phyloP scores from a whole-genome alignment of 2,797 vertebrate species.

The Anniella stebbinsi region DNA sequence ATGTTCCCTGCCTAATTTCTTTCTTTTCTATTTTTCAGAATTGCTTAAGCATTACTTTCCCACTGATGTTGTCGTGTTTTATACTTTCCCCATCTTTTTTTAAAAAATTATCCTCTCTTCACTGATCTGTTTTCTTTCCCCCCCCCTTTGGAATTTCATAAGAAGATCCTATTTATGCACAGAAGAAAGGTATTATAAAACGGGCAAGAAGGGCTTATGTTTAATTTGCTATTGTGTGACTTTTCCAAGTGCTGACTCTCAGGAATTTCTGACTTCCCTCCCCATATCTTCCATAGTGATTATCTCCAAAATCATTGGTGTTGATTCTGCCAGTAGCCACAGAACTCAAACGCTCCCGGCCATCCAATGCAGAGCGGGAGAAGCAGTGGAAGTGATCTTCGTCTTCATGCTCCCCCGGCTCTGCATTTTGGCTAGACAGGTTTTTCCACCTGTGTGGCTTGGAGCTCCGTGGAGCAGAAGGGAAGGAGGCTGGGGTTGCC shows the following conservation, averaged over 20 bases:
- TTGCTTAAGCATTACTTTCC: conserved; percentile 83
- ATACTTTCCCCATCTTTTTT: conserved; percentile 68
- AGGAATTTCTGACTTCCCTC: not conserved
- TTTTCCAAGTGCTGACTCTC: conserved; percentile 44
- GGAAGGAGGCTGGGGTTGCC: too few species aligned
- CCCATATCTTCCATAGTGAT: not conserved
- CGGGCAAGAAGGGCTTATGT: conserved; percentile 59
- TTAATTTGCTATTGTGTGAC: conserved; percentile 46
- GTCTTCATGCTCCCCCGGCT: too few species aligned
- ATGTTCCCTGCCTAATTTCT: conserved; percentile 83
- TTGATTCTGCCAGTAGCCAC: not conserved
- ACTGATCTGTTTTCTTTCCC: conserved; percentile 82
- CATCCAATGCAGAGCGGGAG: too few species aligned
- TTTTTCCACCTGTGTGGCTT: too few species aligned
- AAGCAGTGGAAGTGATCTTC: too few species aligned
- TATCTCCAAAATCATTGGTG: not conserved
- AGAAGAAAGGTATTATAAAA: conserved; percentile 94
- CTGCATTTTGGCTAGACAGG: too few species aligned
- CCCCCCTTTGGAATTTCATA: conserved; percentile 87
- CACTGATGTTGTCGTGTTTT: conserved; percentile 73
- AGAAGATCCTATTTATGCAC: conserved; percentile 95
- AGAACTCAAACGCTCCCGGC: too few species aligned
- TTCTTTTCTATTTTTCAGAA: conserved; percentile 87
- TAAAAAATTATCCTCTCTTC: conserved; percentile 79
- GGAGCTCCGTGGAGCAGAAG: too few species aligned